Conservation (phyloP, 2,888 invertebrate species). For the Oligia strigilis region DNA sequence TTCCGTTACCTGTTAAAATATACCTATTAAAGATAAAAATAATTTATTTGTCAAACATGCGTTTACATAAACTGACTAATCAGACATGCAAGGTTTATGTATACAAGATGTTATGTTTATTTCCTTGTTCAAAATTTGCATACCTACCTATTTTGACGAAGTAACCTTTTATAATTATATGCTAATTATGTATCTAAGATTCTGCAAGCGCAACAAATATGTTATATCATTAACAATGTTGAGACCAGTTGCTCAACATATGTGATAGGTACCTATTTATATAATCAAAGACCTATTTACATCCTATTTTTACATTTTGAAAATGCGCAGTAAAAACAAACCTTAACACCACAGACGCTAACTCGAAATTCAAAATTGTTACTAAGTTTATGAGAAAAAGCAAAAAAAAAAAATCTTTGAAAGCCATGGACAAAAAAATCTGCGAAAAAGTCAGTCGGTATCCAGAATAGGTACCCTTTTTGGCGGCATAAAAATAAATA, state of each 20-base stretch:
- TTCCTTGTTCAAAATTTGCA: background rate
- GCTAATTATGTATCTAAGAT: background rate
- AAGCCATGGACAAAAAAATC: background rate
- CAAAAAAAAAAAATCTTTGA: background rate
- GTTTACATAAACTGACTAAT: too few relatives aligned
- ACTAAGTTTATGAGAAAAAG: background rate
- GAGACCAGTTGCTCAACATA: too few relatives aligned
- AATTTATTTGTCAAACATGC: too few relatives aligned
- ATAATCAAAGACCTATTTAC: too few relatives aligned
- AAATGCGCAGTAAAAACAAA: slow-evolving; percentile 4
- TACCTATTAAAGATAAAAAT: too few relatives aligned
- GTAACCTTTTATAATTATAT: background rate
- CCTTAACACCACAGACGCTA: background rate
- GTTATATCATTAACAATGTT: background rate
- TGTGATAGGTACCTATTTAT: too few relatives aligned
- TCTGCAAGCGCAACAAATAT: background rate
- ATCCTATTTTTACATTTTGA: background rate
- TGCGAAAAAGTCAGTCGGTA: slow-evolving; percentile 28
- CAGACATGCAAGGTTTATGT: too few relatives aligned
- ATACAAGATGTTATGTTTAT: background rate
- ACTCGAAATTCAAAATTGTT: slow-evolving; percentile 19
- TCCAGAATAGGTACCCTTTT: slow-evolving; percentile 44
- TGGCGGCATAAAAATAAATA: slow-evolving; percentile 56
- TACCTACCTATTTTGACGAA: background rate
- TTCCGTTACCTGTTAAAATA: background rate